Conservation (phyloP, 2,113 vertebrate species). For the Lophochroa leadbeateri region DNA sequence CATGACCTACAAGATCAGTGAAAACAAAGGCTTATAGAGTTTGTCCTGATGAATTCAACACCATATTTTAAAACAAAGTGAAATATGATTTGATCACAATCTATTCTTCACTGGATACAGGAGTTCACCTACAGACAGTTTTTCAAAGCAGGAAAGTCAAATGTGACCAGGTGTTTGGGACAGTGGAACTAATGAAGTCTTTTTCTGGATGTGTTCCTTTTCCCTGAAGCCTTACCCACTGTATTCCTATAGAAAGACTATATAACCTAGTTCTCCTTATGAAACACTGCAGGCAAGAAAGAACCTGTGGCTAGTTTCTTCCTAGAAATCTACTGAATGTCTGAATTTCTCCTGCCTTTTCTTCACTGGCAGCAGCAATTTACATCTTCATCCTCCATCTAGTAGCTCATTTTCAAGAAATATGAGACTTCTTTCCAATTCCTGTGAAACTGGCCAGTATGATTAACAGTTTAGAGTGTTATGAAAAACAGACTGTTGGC, state of each 20-base stretch:
- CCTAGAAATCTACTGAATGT: not conserved
- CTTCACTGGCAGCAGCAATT: not conserved
- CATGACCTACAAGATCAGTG: conserved; percentile 35
- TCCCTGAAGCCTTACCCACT: not conserved
- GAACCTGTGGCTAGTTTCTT: not conserved
- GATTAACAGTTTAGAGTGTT: not conserved
- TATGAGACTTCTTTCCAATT: not conserved
- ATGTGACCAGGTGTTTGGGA: not conserved
- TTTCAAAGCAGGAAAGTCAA: not conserved
- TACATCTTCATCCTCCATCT: not conserved
- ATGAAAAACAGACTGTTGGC: not conserved
- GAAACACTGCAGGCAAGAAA: not conserved
- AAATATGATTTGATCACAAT: not conserved
- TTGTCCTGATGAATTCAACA: not conserved
- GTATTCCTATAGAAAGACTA: not conserved
- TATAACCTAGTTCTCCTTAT: not conserved
- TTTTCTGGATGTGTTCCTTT: not conserved
- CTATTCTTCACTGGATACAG: not conserved
- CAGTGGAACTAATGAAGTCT: not conserved
- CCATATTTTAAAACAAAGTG: conserved; percentile 25
- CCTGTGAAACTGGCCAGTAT: not conserved
- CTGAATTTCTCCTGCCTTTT: not conserved
- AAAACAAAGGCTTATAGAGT: not conserved
- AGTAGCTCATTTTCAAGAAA: not conserved
- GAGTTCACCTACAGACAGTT: not conserved